Evolutionary conservation across 2,888 invertebrate genomes (phyloP), one percentile per base, ranked within the genome.

Genomic region (Melanchra persicariae): DNA sequence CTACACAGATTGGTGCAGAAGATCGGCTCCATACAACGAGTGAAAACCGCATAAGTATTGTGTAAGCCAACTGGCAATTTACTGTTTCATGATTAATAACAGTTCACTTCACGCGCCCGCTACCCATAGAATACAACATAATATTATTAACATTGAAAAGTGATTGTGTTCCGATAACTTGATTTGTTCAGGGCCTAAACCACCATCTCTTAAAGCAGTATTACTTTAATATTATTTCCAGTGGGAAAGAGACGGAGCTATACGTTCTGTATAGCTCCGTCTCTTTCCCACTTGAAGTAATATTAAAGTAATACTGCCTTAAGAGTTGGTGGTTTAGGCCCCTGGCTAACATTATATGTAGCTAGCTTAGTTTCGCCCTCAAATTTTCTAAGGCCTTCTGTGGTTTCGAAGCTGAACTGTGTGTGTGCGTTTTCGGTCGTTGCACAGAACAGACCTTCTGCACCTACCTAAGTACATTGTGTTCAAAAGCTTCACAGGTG

Each of bases 81-180:
- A 12, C 2, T 12, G 12, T 37, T 37, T 37, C 37, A 10, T 1
- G 9, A 37, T 1, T 5, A 30, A 30, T 30, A 30, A 30, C 30
- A 37, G 9, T 37, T 10, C 10, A 37, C 37, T 37, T 9, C 37
- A 37, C 37, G 37, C 6, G 52, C 49, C 65, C 75, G 64, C 34
- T 60, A 49, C 51, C 55, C 70, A 71, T 73, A 51, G 61, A 47
- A 71, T 60, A 66, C 58, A 63, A 58, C 58, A 37, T 74, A 68
- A 60, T 62, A 68, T 57, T 59, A 62, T 66, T 66, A 70, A 60
- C 70, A 79, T 67, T 71, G 55, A 67, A 80, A 76, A 76, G 43
- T 57, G 66, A 70, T 71, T 71, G 58, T 52, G 59, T 67, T 5
- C 10, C 19, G 26, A 62, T 75, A 54, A 65, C 26, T 10, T 45